A percentile compares a stretch with the other conserved stretches of the same genome.
phyloP scores from a whole-genome alignment of 2,888 invertebrate species.

The Acanthopleura granulata region DNA sequence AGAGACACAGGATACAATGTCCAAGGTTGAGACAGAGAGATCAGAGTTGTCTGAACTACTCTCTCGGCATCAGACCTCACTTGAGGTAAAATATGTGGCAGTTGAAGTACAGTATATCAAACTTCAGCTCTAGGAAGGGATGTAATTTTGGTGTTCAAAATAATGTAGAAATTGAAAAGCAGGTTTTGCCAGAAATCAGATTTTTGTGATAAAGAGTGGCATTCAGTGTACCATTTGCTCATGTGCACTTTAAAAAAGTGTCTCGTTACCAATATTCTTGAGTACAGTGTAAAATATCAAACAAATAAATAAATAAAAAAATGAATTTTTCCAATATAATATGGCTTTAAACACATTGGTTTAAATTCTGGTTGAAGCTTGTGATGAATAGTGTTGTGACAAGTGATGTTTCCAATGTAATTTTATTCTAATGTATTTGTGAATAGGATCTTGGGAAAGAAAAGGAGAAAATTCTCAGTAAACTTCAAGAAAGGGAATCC shows the following conservation, averaged over 20 bases:
- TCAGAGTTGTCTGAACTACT: slow-evolving; percentile 48
- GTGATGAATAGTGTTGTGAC: neutral
- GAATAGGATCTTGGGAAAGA: slow-evolving; percentile 65
- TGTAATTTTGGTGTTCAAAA: too few relatives aligned
- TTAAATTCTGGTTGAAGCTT: neutral
- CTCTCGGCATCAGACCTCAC: slow-evolving; percentile 39
- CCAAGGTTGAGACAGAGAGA: slow-evolving; percentile 64
- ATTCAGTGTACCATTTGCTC: too few relatives aligned
- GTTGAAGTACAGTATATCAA: neutral
- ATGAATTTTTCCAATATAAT: too few relatives aligned
- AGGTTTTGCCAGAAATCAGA: too few relatives aligned
- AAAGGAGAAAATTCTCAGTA: slow-evolving; percentile 63
- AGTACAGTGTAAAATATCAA: too few relatives aligned
- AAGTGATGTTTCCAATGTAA: too few relatives aligned
- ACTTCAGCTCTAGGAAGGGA: neutral
- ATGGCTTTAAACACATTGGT: too few relatives aligned
- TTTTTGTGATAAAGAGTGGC: too few relatives aligned
- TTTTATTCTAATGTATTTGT: slow-evolving; percentile 22
- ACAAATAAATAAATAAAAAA: too few relatives aligned
- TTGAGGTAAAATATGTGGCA: slow-evolving; percentile 39
- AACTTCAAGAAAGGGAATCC: slow-evolving; percentile 52
- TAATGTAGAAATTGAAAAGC: too few relatives aligned
- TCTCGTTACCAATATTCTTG: too few relatives aligned
- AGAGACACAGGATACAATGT: slow-evolving; percentile 66
- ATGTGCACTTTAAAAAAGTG: too few relatives aligned